Conservation (phyloP, 2,797 vertebrate genomes). For the Rhincodon typus region DNA sequence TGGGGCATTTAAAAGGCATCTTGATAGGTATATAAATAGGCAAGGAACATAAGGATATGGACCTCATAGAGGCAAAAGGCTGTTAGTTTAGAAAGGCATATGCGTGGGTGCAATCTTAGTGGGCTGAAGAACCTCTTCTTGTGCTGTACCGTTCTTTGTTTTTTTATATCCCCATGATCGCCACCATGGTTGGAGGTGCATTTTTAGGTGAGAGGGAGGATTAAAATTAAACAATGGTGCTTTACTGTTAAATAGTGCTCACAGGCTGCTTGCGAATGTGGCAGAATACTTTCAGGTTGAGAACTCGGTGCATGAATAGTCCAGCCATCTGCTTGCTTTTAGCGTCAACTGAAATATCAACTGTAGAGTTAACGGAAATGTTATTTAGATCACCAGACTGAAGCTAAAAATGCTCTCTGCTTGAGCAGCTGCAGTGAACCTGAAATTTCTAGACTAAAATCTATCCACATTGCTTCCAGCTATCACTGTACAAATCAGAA, state of each 20-base stretch:
- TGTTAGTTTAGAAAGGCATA: too few species aligned
- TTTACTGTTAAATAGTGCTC: background rate
- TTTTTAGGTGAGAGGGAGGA: background rate
- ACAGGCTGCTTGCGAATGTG: background rate
- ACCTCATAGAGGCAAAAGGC: too few species aligned
- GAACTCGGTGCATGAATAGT: background rate
- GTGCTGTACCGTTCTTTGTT: too few species aligned
- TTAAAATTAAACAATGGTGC: background rate
- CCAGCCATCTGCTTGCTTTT: background rate
- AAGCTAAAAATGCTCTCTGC: background rate
- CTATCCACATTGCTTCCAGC: background rate
- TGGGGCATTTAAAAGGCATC: too few species aligned
- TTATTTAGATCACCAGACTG: background rate
- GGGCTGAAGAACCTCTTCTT: too few species aligned
- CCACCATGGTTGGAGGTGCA: background rate
- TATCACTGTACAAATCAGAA: background rate
- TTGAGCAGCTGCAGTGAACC: background rate
- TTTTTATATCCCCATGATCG: too few species aligned
- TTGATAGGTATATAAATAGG: too few species aligned
- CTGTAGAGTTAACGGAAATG: background rate
- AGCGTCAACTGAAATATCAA: background rate
- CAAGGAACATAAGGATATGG: too few species aligned
- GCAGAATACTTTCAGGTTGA: background rate
- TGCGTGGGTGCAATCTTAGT: too few species aligned
- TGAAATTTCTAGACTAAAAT: background rate